phyloP scores from a whole-genome alignment of 2,888 invertebrate species.

The Zygogramma bicolorata region DNA sequence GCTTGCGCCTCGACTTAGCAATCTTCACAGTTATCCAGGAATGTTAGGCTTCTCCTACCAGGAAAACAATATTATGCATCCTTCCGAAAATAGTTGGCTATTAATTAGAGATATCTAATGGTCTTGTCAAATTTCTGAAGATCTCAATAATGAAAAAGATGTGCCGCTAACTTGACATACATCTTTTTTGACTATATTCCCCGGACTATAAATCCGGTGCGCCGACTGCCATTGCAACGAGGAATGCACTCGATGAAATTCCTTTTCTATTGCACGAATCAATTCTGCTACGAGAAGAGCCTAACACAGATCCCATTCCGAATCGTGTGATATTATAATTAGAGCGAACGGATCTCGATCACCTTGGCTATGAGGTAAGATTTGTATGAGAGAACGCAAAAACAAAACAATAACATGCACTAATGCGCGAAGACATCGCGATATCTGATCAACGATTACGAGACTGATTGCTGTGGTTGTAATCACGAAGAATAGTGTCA shows the following conservation, averaged over 20 bases:
- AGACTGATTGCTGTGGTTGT: background rate
- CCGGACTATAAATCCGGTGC: too few species aligned
- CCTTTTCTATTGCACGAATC: background rate
- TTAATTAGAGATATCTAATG: too few species aligned
- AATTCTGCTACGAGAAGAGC: conserved; percentile 7
- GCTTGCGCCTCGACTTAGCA: too few species aligned
- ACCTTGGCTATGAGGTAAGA: conserved; percentile 10
- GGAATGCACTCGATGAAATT: background rate
- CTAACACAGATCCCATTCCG: background rate
- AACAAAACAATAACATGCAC: background rate
- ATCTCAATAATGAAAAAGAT: too few species aligned
- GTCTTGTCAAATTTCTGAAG: too few species aligned
- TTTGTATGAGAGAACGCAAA: background rate
- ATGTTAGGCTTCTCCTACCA: too few species aligned
- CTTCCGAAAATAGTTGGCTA: too few species aligned
- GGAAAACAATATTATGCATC: too few species aligned
- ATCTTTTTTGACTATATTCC: too few species aligned
- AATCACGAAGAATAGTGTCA: too few species aligned
- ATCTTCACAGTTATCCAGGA: too few species aligned
- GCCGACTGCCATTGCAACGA: background rate
- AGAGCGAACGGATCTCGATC: conserved; percentile 14
- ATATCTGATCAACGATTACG: background rate
- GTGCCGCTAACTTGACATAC: too few species aligned
- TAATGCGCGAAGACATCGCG: background rate
- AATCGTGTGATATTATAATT: conserved; percentile 14